phyloP scores from a whole-genome alignment of 1,140 invertebrate species.

The Nasonia longicornis region DNA sequence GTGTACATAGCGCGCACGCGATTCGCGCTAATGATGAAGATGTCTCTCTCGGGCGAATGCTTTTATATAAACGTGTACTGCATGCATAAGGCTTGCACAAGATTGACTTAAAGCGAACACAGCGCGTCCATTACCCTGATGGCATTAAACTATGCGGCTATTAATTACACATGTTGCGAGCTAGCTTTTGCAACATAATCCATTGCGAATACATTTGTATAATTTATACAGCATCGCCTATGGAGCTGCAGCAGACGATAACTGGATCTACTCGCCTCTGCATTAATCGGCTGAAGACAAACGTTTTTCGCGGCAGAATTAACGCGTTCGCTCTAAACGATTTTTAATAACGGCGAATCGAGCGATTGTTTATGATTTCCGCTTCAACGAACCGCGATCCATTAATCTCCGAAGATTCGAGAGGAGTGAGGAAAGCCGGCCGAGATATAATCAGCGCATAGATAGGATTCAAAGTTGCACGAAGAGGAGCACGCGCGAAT shows the following conservation, averaged over 20 bases:
- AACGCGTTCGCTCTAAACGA: too few relatives aligned
- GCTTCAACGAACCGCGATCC: too few relatives aligned
- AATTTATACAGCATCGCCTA: constrained; percentile 5
- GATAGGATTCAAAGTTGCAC: constrained; percentile 1
- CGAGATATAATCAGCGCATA: neutral
- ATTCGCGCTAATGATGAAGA: neutral
- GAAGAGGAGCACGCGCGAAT: neutral
- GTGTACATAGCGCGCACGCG: neutral
- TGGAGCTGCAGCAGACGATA: neutral
- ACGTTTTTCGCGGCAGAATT: too few relatives aligned
- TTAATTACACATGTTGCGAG: constrained; percentile 14
- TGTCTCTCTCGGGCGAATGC: neutral
- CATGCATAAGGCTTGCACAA: neutral
- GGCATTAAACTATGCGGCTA: constrained; percentile 6
- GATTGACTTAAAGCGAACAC: neutral
- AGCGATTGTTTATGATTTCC: neutral
- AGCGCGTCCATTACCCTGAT: constrained; percentile 29
- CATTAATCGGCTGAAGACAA: neutral
- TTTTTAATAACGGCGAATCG: too few relatives aligned
- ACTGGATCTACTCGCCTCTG: neutral
- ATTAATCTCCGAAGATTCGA: neutral
- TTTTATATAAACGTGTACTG: neutral
- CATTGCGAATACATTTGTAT: constrained; percentile 8
- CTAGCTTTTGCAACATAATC: constrained; percentile 20
- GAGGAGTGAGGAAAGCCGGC: neutral